These are phyloP conservation scores for Phthorimaea operculella DNA, from an alignment of 1,140 invertebrate species.

Conservation along the genomic window DNA sequence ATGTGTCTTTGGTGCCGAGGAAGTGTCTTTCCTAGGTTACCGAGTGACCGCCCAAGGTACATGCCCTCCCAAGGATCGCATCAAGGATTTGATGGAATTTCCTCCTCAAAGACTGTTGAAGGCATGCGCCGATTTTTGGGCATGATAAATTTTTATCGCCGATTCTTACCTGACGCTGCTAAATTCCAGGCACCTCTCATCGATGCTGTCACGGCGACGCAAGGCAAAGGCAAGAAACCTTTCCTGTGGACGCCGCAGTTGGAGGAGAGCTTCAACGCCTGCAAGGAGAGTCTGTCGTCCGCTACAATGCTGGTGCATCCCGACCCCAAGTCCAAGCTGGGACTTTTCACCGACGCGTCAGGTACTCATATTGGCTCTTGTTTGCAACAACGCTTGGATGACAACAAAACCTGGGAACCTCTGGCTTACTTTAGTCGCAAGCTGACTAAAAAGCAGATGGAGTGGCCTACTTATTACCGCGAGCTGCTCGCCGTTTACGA, in stretches of 20 bases:
- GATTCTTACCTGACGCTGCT: conserved; percentile 9
- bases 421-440: conserved; percentile 49
- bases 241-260: not conserved
- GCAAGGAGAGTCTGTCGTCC: conserved; percentile 38
- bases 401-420: conserved; percentile 21
- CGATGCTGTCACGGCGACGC: not conserved
- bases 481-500: conserved; percentile 63
- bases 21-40: conserved; percentile 8
- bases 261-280: conserved; percentile 31
- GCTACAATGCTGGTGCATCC: conserved; percentile 28
- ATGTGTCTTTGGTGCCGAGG: conserved; percentile 6
- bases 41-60: not conserved
- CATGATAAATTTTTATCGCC: conserved; percentile 10
- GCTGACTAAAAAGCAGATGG: conserved; percentile 25
- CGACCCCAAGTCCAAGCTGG: conserved; percentile 9
- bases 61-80: conserved; percentile 1
- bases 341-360: conserved; percentile 46
- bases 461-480: conserved; percentile 30
- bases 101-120: conserved; percentile 3
- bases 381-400: conserved; percentile 32
- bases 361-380: conserved; percentile 37
- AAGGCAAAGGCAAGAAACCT: conserved; percentile 6
- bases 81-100: conserved; percentile 3
- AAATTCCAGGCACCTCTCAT: conserved; percentile 9
- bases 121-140: conserved; percentile 6